Conservation (phyloP, 2,888 invertebrate genomes). For the Geophilus truncorum region DNA sequence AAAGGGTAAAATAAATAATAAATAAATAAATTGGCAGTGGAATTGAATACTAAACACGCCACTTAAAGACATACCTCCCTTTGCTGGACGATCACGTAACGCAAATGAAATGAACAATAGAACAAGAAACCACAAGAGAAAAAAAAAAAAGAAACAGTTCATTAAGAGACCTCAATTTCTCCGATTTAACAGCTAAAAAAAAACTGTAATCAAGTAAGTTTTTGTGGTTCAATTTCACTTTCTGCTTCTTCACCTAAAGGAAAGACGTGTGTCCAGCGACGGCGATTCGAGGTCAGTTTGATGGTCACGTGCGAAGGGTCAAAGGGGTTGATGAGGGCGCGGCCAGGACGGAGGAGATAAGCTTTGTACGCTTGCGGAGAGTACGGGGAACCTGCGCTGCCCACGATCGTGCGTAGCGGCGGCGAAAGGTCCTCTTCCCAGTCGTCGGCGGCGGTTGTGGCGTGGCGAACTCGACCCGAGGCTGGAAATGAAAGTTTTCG, state of each 20-base stretch:
- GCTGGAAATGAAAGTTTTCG: background rate
- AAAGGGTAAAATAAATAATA: background rate
- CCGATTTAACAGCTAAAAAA: background rate
- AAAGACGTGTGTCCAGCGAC: constrained; percentile 98
- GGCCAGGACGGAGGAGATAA: constrained; percentile 58
- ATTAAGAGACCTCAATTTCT: constrained; percentile 1
- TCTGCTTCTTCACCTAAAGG: constrained; percentile 73
- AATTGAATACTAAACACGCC: background rate
- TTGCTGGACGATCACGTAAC: background rate
- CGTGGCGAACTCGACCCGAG: constrained; percentile 20
- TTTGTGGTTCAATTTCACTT: too few species aligned
- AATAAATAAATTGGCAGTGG: background rate
- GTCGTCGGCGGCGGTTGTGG: constrained; percentile 20
- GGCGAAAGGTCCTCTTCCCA: constrained; percentile 35
- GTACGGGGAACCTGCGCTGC: constrained; percentile 40
- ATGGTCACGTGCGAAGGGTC: constrained; percentile 96
- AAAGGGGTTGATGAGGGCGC: constrained; percentile 93
- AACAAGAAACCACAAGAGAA: constrained; percentile 5
- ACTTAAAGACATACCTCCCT: background rate
- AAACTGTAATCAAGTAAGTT: background rate
- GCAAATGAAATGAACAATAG: constrained; percentile 1
- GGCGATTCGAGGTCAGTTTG: constrained; percentile 86
- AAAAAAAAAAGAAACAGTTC: background rate
- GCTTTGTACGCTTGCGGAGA: constrained; percentile 35
- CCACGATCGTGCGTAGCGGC: constrained; percentile 38